Percentiles rank a stretch among this genome's conserved stretches.
Evolutionary conservation across 2,888 invertebrate genomes (phyloP).

Genomic region (Yponomeuta cagnagella): DNA sequence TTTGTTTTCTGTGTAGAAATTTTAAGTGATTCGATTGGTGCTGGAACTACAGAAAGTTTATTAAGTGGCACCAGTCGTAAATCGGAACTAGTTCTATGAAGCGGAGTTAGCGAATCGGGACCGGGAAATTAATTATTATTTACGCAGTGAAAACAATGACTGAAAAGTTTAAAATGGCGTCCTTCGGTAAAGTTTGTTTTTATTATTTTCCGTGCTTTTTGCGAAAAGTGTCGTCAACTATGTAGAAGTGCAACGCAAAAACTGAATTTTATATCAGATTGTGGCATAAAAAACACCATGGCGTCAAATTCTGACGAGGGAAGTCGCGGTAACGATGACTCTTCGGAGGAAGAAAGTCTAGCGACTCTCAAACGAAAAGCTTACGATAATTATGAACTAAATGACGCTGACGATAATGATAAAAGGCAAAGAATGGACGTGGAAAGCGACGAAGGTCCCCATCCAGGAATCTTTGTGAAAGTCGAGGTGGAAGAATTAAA

Average conservation of each 20-base stretch:
- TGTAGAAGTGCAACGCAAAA: not conserved
- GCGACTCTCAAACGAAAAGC: conserved; percentile 29
- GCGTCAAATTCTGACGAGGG: conserved; percentile 20
- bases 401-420: conserved; percentile 20
- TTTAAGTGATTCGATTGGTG: not conserved
- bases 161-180: not conserved
- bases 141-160: not conserved
- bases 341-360: conserved; percentile 35
- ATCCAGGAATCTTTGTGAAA: conserved; percentile 27
- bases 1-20: not conserved
- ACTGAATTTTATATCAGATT: not conserved
- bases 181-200: not conserved
- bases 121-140: no score
- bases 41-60: not conserved
- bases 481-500: conserved; percentile 36
- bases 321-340: conserved; percentile 26
- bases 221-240: not conserved
- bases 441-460: conserved; percentile 29
- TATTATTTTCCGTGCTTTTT: conserved; percentile 1
- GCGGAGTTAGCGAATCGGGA: not conserved
- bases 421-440: conserved; percentile 18
- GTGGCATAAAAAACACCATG: conserved; percentile 21
- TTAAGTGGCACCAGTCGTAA: not conserved
- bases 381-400: conserved; percentile 16
- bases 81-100: not conserved